These are phyloP conservation scores for Agrotis puta DNA, from an alignment of 2,888 invertebrate genomes.

Conservation along the genomic window DNA sequence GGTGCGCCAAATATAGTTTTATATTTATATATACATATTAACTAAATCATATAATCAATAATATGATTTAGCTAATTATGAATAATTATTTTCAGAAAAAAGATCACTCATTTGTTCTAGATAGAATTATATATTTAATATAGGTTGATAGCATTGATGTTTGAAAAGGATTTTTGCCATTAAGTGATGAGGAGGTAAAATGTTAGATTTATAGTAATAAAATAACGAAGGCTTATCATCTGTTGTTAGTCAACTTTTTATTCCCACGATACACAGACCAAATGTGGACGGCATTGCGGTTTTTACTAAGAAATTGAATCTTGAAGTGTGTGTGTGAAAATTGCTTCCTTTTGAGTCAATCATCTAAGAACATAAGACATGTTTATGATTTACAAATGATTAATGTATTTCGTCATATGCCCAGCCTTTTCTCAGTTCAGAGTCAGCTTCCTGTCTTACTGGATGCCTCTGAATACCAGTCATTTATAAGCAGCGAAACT, in stretches of 20 bases:
- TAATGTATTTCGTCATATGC: background rate
- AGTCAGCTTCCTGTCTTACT: background rate
- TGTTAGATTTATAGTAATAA: slow-evolving; percentile 35
- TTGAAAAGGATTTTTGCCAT: slow-evolving; percentile 20
- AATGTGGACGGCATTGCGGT: slow-evolving; percentile 62
- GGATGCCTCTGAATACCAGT: background rate
- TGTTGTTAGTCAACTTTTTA: slow-evolving; percentile 37
- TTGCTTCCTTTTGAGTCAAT: slow-evolving; percentile 51
- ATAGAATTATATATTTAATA: background rate
- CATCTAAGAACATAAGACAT: slow-evolving; percentile 1
- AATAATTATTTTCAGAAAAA: no score
- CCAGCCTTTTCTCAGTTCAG: background rate
- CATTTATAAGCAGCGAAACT: background rate
- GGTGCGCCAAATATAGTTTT: background rate
- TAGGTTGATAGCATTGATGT: slow-evolving; percentile 20
- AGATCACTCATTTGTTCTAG: background rate
- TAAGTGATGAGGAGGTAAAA: slow-evolving; percentile 24
- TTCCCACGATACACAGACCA: slow-evolving; percentile 55
- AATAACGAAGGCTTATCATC: slow-evolving; percentile 21
- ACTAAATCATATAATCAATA: no score
- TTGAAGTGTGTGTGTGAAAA: slow-evolving; percentile 47
- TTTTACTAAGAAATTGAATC: slow-evolving; percentile 63
- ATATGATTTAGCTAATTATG: no score
- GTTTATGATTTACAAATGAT: background rate
- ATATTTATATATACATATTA: no score